Conservation (phyloP, 2,888 invertebrate species). For the Abrostola tripartita region DNA sequence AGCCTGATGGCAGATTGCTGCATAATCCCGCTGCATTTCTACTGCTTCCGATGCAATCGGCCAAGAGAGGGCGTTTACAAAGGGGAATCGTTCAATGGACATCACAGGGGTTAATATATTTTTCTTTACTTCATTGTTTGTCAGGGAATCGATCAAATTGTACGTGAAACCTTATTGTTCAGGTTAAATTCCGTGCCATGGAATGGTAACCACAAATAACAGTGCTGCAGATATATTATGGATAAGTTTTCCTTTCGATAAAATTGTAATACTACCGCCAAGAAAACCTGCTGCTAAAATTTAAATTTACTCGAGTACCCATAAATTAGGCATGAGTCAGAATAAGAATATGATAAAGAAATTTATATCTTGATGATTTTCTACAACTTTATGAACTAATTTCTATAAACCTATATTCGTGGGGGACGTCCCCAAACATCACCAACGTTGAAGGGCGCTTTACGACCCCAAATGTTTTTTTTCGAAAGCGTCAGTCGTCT, state of each 20-base stretch:
- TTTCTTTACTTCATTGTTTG: conserved; percentile 76
- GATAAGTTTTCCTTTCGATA: conserved; percentile 8
- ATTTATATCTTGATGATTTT: not conserved
- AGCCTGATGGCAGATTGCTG: conserved; percentile 79
- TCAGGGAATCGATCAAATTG: conserved; percentile 68
- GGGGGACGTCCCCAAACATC: conserved; percentile 16
- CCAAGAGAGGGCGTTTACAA: conserved; percentile 69
- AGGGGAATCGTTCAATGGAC: conserved; percentile 57
- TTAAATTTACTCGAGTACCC: too few species aligned
- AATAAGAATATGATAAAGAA: not conserved
- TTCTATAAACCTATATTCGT: not conserved
- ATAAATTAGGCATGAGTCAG: not conserved
- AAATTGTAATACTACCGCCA: not conserved
- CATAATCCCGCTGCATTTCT: conserved; percentile 84
- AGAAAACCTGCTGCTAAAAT: too few species aligned
- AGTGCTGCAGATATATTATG: not conserved
- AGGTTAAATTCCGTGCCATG: conserved; percentile 13
- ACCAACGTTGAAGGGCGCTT: conserved; percentile 29
- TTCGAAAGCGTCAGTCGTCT: conserved; percentile 54
- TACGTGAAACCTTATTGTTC: conserved; percentile 54
- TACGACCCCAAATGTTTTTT: conserved; percentile 50
- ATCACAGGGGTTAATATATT: conserved; percentile 73
- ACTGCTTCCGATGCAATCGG: conserved; percentile 81
- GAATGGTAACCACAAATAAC: conserved; percentile 9
- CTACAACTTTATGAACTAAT: not conserved